These are phyloP conservation scores for Chaenodraco wilsoni DNA, from an alignment of 2,797 vertebrate genomes.

Conservation along the genomic window DNA sequence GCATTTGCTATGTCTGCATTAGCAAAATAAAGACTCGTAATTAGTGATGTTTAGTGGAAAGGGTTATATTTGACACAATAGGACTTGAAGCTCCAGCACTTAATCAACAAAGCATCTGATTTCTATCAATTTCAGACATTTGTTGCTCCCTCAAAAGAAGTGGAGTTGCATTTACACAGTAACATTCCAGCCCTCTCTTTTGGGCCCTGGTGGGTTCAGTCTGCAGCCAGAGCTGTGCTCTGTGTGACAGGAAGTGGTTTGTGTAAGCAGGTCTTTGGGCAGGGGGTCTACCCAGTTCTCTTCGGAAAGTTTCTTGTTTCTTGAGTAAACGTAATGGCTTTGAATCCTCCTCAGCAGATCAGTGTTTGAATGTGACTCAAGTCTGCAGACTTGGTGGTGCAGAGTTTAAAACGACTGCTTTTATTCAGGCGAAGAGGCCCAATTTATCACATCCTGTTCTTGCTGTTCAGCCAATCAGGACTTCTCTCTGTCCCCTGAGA, in stretches of 20 bases:
- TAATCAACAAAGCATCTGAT: constrained; percentile 5
- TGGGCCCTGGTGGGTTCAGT: neutral
- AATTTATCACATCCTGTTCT: neutral
- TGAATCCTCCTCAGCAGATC: neutral
- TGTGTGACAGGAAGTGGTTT: constrained; percentile 1
- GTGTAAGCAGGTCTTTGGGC: neutral
- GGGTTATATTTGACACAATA: neutral
- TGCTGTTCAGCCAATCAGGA: neutral
- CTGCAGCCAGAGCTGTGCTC: neutral
- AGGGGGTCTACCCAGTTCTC: neutral
- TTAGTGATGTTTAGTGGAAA: neutral
- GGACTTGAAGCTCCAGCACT: neutral
- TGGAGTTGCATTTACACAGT: constrained; percentile 8
- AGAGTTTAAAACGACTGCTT: neutral
- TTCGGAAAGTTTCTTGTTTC: constrained; percentile 11
- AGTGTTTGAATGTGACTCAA: neutral
- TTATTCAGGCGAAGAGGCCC: neutral
- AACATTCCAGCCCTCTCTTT: neutral
- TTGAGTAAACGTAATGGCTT: constrained; percentile 4
- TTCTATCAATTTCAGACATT: constrained; percentile 12
- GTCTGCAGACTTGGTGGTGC: neutral
- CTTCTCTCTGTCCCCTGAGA: neutral
- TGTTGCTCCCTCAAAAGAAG: neutral
- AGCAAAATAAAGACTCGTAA: neutral
- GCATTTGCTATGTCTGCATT: neutral